phyloP scores from a whole-genome alignment of 2,113 vertebrate species.

The Atrichornis clamosus region DNA sequence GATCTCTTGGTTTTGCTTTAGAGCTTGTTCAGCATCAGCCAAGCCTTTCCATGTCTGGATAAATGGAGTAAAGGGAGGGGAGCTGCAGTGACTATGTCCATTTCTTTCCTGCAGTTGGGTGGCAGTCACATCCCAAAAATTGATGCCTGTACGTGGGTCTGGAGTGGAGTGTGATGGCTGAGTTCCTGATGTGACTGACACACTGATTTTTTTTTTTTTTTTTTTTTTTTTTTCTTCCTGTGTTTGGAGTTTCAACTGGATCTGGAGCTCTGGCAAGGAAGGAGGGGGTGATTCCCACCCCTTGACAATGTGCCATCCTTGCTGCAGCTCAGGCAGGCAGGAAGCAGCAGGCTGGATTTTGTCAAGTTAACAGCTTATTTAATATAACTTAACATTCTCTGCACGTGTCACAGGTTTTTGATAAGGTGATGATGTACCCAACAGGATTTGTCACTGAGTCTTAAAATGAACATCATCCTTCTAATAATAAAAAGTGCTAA shows the following conservation, averaged over 20 bases:
- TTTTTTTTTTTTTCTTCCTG: too few species aligned
- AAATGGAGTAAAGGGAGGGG: background rate
- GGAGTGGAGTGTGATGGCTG: background rate
- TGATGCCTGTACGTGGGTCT: background rate
- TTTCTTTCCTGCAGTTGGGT: constrained; percentile 9
- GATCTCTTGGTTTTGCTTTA: constrained; percentile 33
- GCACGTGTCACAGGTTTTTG: constrained; percentile 21
- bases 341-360: background rate
- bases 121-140: constrained; percentile 8
- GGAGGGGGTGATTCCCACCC: background rate
- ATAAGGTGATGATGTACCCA: constrained; percentile 35
- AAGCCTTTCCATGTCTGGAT: background rate
- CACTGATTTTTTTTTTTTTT: background rate
- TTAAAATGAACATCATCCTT: background rate
- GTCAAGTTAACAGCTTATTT: constrained; percentile 12
- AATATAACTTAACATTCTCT: background rate
- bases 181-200: background rate
- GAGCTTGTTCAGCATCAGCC: background rate
- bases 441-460: constrained; percentile 16
- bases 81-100: background rate
- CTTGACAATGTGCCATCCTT: background rate
- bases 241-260: background rate
- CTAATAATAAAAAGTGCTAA: background rate
- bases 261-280: background rate
- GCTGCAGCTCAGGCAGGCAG: background rate